Conservation (phyloP, 1,140 invertebrate species). For the Brachionus manjavacas region DNA sequence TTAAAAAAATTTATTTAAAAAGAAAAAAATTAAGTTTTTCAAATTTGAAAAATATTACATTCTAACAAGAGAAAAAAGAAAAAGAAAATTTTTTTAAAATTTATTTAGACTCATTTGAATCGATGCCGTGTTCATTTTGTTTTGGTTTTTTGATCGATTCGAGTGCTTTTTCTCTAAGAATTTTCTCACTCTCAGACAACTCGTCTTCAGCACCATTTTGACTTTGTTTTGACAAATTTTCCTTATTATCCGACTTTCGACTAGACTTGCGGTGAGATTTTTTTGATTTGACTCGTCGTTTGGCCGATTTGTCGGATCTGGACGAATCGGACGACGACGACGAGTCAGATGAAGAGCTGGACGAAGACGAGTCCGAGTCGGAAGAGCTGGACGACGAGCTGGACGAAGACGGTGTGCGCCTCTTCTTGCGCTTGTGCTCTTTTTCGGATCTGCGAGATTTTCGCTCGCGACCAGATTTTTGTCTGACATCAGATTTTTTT, state of each 20-base stretch:
- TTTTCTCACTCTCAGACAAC: not conserved
- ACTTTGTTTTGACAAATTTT: not conserved
- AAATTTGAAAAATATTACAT: not conserved
- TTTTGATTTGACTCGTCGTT: not conserved
- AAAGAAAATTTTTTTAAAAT: not conserved
- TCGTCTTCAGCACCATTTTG: conserved; percentile 1
- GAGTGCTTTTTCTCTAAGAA: conserved; percentile 33
- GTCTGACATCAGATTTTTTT: not conserved
- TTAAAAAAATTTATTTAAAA: not conserved
- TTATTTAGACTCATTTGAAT: not conserved
- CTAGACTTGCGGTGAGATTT: not conserved
- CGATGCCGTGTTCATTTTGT: not conserved
- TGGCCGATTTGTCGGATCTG: not conserved
- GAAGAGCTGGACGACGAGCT: not conserved
- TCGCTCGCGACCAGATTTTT: not conserved
- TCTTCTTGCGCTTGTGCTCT: not conserved
- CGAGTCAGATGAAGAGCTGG: too few relatives aligned
- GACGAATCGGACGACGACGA: not conserved
- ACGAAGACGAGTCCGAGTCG: not conserved
- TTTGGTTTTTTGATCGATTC: conserved; percentile 13
- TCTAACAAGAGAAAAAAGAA: conserved; percentile 7
- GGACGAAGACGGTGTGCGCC: not conserved
- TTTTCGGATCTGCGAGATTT: not conserved
- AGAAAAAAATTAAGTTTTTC: not conserved
- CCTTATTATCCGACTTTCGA: not conserved